Base-by-base conservation (phyloP, 1,140 invertebrate species). In the Mesaphorura yosii region DNA sequence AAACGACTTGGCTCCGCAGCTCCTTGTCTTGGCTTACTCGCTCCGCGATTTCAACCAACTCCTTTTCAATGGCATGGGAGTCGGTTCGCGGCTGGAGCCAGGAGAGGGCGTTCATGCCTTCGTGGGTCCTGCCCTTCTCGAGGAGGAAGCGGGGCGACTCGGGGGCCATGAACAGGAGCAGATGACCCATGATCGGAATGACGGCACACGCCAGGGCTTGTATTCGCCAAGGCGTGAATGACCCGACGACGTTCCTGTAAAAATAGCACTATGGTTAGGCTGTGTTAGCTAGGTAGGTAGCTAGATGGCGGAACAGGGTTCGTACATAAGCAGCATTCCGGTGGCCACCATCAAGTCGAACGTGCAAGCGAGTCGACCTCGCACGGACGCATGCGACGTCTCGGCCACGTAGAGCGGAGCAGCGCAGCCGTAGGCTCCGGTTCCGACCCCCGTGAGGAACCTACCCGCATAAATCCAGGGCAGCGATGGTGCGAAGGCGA, bases 91-190 rank as follows among this genome's bases (percentile, higher is more conserved):
- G 83, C 12, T 84, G 75, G 15, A 88, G 67, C 65, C 70, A 76
- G 37, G 75, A 68, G 38, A 88, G 68, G 10, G 80, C 73, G 31
- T 75, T 68, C 3, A 75, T 70, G 0, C 85, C 84, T 45, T 76
- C 75, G 14, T 76, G 72, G 23, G 75, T 71, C n/a, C 73, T 72
- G 20, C 75, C 74, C 60, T 79, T 82, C 2, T 45, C 20, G 4
- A 56, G 29, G 3, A 56, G 42, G 44, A 52, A 56, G n/a, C 54
- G 38, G 2, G 54, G 54, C 15, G 54, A 56, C 22, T 56, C 54
- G 29, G 88, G 88, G 69, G 90, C 77, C 63, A 76, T 80, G 25
- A 78, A 66, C 66, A 88, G 81, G 1, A 75, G 72, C 1, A 75
- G 45, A 1, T 83, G 66, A 28, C 85, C 78, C 0, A 70, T 25